Percentiles rank a stretch among this genome's conserved stretches.
phyloP scores from a whole-genome alignment of 2,797 vertebrate genomes.

The Mionectes olivaceus region DNA sequence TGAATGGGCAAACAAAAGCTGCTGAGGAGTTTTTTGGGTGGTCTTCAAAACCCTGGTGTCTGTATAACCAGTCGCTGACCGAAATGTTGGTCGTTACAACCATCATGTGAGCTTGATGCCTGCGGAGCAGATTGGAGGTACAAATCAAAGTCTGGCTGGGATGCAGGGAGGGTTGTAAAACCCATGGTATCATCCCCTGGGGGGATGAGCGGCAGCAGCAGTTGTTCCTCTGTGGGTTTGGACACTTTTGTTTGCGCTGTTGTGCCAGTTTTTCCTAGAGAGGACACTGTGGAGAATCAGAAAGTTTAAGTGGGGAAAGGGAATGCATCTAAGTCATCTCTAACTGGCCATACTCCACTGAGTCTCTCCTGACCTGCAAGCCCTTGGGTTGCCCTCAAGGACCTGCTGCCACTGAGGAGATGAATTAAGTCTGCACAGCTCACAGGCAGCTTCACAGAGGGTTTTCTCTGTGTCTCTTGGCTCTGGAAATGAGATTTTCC shows the following conservation, averaged over 20 bases:
- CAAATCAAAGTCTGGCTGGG: not conserved
- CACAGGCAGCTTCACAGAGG: fast-evolving
- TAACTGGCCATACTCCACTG: not conserved
- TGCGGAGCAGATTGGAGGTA: not conserved
- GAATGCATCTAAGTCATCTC: slow-evolving; percentile 13
- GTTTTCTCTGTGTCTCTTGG: not conserved
- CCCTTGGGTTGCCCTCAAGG: slow-evolving; percentile 5
- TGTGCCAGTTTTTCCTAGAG: not conserved
- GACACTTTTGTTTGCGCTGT: not conserved
- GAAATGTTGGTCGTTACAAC: fast-evolving
- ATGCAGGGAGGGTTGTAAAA: not conserved
- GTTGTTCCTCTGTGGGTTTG: not conserved
- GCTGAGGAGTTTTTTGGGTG: not conserved
- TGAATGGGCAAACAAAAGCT: not conserved
- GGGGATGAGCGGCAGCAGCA: not conserved
- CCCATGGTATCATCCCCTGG: not conserved
- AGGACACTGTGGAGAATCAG: not conserved
- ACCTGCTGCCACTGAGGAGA: not conserved
- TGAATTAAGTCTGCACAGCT: slow-evolving; percentile 24
- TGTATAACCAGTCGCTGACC: not conserved
- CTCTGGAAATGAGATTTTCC: not conserved
- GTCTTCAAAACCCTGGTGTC: not conserved
- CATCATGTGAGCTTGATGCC: not conserved
- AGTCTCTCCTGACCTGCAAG: slow-evolving; percentile 22
- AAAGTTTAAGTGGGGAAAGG: not conserved